Conservation (phyloP, 2,888 invertebrate genomes). For the Mesodorylaimus sp. region DNA sequence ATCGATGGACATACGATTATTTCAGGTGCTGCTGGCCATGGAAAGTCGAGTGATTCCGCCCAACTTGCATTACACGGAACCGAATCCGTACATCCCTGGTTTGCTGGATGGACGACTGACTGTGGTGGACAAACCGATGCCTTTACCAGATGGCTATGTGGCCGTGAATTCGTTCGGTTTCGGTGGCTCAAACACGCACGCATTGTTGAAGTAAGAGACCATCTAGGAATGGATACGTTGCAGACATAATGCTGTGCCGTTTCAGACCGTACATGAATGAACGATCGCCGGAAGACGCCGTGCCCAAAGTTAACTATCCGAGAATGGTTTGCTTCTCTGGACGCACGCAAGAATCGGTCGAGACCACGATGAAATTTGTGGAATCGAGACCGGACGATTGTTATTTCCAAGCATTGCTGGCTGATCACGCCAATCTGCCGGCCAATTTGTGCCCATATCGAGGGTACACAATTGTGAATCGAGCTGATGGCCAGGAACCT, state of each 20-base stretch:
- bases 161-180: constrained; percentile 94
- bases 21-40: constrained; percentile 61
- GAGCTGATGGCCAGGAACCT: not conserved
- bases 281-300: not conserved
- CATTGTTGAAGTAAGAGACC: constrained; percentile 19
- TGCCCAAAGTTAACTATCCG: constrained; percentile 40
- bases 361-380: constrained; percentile 42
- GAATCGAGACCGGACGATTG: constrained; percentile 43
- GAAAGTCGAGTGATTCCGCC: constrained; percentile 68
- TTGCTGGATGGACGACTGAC: constrained; percentile 69
- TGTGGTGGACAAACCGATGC: constrained; percentile 61
- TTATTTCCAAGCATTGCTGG: constrained; percentile 56
- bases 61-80: constrained; percentile 67
- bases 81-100: constrained; percentile 79
- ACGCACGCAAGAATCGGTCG: constrained; percentile 59
- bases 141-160: constrained; percentile 74
- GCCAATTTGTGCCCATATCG: constrained; percentile 55
- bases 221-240: not conserved
- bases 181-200: constrained; percentile 50
- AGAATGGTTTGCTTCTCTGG: constrained; percentile 60
- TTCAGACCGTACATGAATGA: not conserved
- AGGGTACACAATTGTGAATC: constrained; percentile 51
- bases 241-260: no score
- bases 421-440: constrained; percentile 48
- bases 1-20: no score